A percentile compares a stretch with the other conserved stretches of the same genome.
Conservation (phyloP, 2,888 invertebrate genomes). For the Phyllotreta cruciferae region DNA sequence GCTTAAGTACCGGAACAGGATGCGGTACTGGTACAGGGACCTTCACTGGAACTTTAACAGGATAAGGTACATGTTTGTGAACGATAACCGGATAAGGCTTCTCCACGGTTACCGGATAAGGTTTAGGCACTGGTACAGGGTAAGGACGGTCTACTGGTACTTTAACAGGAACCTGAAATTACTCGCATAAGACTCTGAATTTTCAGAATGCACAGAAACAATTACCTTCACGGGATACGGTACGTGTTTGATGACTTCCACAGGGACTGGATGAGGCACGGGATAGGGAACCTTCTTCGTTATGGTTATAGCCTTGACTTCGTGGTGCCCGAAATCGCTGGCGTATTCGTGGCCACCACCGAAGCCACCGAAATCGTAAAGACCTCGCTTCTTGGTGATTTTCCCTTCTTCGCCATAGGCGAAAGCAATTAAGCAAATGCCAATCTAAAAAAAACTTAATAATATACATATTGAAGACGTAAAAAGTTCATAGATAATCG, state of each 20-base stretch:
- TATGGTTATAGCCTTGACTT: constrained; percentile 49
- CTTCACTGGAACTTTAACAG: constrained; percentile 62
- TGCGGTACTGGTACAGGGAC: constrained; percentile 65
- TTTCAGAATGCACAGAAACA: constrained; percentile 35
- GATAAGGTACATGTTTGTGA: constrained; percentile 60
- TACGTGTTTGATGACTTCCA: constrained; percentile 59
- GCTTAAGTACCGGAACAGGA: constrained; percentile 58
- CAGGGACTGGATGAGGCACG: constrained; percentile 64
- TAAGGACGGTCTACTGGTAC: constrained; percentile 57
- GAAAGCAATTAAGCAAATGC: constrained; percentile 19
- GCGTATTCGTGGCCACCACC: constrained; percentile 39
- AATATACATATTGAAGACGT: not conserved
- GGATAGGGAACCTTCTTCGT: constrained; percentile 56
- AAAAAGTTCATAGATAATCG: no score
- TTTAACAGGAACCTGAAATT: constrained; percentile 47
- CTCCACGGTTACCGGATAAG: constrained; percentile 65
- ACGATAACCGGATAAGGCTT: constrained; percentile 68
- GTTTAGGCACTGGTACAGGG: constrained; percentile 53
- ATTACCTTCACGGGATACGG: constrained; percentile 66
- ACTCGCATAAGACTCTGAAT: not conserved
- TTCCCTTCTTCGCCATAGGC: constrained; percentile 36
- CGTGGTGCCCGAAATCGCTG: constrained; percentile 40
- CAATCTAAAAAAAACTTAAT: constrained; percentile 24
- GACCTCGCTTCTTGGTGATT: constrained; percentile 44
- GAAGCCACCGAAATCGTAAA: constrained; percentile 39